Conservation (phyloP, 2,888 invertebrate genomes). For the Xylota segnis region DNA sequence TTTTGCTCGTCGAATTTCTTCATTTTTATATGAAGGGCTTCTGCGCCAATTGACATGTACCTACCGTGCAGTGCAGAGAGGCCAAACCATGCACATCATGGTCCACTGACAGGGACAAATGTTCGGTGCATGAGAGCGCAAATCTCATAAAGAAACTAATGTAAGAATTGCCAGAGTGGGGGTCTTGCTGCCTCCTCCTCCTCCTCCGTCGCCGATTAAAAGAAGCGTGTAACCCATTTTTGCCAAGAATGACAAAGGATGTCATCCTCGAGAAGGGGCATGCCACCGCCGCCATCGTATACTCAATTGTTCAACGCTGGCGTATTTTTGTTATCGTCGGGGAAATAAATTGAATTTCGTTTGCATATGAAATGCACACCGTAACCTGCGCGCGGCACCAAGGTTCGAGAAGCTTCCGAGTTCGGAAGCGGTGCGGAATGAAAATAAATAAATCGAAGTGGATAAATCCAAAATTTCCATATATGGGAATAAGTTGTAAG, state of each 20-base stretch:
- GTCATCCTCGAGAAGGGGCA: conserved; percentile 65
- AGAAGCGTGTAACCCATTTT: conserved; percentile 72
- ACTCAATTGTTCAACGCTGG: conserved; percentile 52
- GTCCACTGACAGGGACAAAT: conserved; percentile 73
- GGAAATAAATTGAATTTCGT: conserved; percentile 76
- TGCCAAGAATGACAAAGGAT: conserved; percentile 75
- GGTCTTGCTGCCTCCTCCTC: background rate
- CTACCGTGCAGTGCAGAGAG: conserved; percentile 41
- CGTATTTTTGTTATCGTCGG: conserved; percentile 59
- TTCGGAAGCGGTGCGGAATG: conserved; percentile 45
- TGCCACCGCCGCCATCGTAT: conserved; percentile 41
- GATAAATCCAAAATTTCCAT: conserved; percentile 74
- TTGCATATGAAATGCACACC: conserved; percentile 73
- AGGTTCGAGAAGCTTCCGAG: conserved; percentile 42
- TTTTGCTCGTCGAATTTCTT: conserved; percentile 64
- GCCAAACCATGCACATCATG: conserved; percentile 57
- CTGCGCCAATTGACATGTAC: conserved; percentile 73
- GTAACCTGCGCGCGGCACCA: conserved; percentile 54
- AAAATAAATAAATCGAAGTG: conserved; percentile 70
- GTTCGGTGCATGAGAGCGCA: conserved; percentile 37
- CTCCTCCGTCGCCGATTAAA: conserved; percentile 43
- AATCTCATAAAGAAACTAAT: conserved; percentile 14
- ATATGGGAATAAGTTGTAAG: conserved; percentile 76
- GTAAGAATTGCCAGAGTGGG: background rate
- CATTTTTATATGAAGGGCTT: conserved; percentile 74